Evolutionary conservation across 1,140 invertebrate genomes (phyloP).

Genomic region (Gryon sp.): DNA sequence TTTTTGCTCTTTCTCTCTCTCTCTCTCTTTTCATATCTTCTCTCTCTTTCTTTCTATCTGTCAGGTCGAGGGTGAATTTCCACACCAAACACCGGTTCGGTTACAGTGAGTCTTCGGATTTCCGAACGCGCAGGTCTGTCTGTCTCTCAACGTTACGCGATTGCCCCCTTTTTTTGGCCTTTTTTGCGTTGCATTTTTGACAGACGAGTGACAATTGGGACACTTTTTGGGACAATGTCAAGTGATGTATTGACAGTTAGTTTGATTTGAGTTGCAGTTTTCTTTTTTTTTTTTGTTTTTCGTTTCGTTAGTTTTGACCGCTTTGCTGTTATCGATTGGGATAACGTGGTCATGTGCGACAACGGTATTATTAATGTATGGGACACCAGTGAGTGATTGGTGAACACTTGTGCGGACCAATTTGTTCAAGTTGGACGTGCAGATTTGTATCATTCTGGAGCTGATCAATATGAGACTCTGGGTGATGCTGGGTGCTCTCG

Average conservation of each 20-base stretch:
- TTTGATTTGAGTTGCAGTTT: background rate
- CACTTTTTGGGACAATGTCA: constrained; percentile 3
- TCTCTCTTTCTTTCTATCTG: constrained; percentile 3
- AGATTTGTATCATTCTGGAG: background rate
- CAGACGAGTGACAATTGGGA: constrained; percentile 15
- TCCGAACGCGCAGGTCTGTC: constrained; percentile 40
- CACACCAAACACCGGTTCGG: constrained; percentile 31
- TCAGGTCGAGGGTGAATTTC: constrained; percentile 63
- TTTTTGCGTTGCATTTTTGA: constrained; percentile 1
- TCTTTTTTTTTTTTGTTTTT: no score
- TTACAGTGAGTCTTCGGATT: constrained; percentile 61
- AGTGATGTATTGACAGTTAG: no score
- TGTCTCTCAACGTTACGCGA: constrained; percentile 18
- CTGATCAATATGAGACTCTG: constrained; percentile 71
- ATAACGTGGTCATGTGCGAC: constrained; percentile 32
- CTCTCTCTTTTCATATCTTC: constrained; percentile 15
- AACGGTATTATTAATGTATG: constrained; percentile 20
- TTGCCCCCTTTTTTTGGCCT: background rate
- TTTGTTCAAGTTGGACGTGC: constrained; percentile 3
- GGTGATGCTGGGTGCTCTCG: constrained; percentile 71
- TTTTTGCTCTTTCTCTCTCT: constrained; percentile 64
- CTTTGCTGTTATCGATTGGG: no score
- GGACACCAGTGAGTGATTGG: constrained; percentile 62
- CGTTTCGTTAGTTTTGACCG: background rate
- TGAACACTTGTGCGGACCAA: constrained; percentile 51